These are phyloP conservation scores for Serrognathus titanus DNA, from an alignment of 2,888 invertebrate genomes.

Conservation along the genomic window DNA sequence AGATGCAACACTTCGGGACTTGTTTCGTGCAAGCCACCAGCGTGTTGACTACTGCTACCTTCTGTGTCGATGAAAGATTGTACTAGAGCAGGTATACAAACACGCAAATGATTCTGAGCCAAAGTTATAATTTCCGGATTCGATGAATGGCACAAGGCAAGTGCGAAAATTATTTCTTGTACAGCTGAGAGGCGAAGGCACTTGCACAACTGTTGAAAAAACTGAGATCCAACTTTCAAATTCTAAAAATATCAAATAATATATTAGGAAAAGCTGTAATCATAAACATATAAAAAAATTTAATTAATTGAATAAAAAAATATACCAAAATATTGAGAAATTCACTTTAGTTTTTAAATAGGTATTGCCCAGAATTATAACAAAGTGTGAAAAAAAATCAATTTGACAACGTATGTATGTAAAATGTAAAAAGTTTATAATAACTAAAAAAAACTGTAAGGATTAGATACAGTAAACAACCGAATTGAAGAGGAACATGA, in stretches of 20 bases:
- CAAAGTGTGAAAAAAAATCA: too few species aligned
- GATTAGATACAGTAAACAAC: too few species aligned
- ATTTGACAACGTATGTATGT: too few species aligned
- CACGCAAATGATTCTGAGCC: conserved; percentile 76
- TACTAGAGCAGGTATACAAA: conserved; percentile 79
- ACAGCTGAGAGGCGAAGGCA: conserved; percentile 81
- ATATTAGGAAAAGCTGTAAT: too few species aligned
- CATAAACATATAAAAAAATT: too few species aligned
- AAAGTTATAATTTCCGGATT: conserved; percentile 70
- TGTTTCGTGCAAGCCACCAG: conserved; percentile 85
- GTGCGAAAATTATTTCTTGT: conserved; percentile 87
- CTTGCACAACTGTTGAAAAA: conserved; percentile 81
- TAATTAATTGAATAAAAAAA: conserved; percentile 1
- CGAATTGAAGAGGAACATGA: too few species aligned
- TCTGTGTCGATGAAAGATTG: conserved; percentile 83
- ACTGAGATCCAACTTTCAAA: conserved; percentile 72
- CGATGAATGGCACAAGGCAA: conserved; percentile 78
- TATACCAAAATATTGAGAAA: neutral
- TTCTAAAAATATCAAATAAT: conserved; percentile 52
- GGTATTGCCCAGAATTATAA: too few species aligned
- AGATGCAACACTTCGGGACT: conserved; percentile 86
- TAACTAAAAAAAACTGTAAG: too few species aligned
- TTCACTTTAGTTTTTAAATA: too few species aligned
- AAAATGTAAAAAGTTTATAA: too few species aligned
- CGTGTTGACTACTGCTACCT: conserved; percentile 64